Conservation (phyloP, 1,140 invertebrate species). For the Cydia fagiglandana region DNA sequence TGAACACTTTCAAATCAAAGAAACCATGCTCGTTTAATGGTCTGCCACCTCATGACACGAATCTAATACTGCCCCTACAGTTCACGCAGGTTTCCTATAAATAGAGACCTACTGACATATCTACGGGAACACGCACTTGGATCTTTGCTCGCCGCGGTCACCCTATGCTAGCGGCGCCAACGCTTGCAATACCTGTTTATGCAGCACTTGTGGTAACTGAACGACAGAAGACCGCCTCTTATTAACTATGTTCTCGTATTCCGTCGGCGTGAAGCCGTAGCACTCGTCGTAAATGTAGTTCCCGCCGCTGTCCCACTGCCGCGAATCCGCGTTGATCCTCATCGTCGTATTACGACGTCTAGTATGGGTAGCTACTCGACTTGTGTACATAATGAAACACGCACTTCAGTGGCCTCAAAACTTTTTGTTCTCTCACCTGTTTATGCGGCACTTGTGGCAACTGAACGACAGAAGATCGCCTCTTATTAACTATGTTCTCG, state of each 20-base stretch:
- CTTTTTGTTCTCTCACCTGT: slow-evolving; percentile 47
- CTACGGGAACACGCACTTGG: too few relatives aligned
- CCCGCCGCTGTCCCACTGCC: slow-evolving; percentile 86
- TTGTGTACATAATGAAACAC: too few relatives aligned
- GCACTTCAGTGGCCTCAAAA: too few relatives aligned
- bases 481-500: slow-evolving; percentile 73
- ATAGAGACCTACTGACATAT: too few relatives aligned
- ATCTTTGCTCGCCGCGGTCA: too few relatives aligned
- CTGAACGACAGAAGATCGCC: slow-evolving; percentile 76
- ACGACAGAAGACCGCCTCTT: slow-evolving; percentile 78
- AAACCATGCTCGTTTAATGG: too few relatives aligned
- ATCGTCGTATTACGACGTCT: slow-evolving; percentile 79
- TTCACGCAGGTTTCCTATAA: too few relatives aligned
- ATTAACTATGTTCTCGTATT: slow-evolving; percentile 70
- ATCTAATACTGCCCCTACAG: too few relatives aligned
- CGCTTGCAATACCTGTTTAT: slow-evolving; percentile 58
- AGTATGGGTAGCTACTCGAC: slow-evolving; percentile 76
- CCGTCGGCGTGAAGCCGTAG: slow-evolving; percentile 66
- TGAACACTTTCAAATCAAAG: too few relatives aligned
- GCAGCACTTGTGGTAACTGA: slow-evolving; percentile 73
- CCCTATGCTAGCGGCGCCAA: too few relatives aligned
- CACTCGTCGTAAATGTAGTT: slow-evolving; percentile 70
- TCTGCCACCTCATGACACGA: too few relatives aligned
- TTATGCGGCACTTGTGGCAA: slow-evolving; percentile 74
- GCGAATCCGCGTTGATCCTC: slow-evolving; percentile 78